Conservation (phyloP, 2,113 vertebrate species). For the Tachysurus vachellii region DNA sequence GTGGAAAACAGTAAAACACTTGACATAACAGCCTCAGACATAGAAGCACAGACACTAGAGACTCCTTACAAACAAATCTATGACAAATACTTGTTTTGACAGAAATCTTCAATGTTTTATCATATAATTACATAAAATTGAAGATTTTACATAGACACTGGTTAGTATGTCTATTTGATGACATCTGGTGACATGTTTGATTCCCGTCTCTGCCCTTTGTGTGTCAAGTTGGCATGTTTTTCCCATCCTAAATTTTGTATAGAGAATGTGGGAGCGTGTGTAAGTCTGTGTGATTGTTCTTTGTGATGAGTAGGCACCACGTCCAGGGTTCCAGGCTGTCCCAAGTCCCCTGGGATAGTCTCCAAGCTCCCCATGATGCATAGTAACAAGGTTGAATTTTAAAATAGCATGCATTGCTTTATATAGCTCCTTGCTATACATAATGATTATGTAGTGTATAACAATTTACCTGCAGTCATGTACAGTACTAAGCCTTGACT, state of each 20-base stretch:
- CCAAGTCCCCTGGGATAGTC: too few relatives aligned
- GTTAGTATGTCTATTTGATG: too few relatives aligned
- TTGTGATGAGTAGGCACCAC: too few relatives aligned
- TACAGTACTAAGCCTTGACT: not conserved
- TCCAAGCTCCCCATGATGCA: too few relatives aligned
- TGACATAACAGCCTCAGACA: too few relatives aligned
- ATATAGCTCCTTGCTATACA: not conserved
- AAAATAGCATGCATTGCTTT: not conserved
- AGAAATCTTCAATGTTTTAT: not conserved
- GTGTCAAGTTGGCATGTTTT: too few relatives aligned
- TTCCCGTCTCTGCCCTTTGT: too few relatives aligned
- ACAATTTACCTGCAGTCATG: not conserved
- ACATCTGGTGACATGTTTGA: too few relatives aligned
- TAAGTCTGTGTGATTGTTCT: not conserved
- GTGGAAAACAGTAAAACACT: too few relatives aligned
- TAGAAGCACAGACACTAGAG: not conserved
- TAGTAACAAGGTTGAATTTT: not conserved
- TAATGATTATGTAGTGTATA: not conserved
- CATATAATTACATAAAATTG: not conserved
- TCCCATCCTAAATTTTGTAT: too few relatives aligned
- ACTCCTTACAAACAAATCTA: not conserved
- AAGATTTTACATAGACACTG: not conserved
- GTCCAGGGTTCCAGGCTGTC: too few relatives aligned
- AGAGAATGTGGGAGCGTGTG: not conserved
- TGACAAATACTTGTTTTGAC: not conserved